Evolutionary conservation across 2,113 vertebrate genomes (phyloP).

Genomic region (Agapornis roseicollis): DNA sequence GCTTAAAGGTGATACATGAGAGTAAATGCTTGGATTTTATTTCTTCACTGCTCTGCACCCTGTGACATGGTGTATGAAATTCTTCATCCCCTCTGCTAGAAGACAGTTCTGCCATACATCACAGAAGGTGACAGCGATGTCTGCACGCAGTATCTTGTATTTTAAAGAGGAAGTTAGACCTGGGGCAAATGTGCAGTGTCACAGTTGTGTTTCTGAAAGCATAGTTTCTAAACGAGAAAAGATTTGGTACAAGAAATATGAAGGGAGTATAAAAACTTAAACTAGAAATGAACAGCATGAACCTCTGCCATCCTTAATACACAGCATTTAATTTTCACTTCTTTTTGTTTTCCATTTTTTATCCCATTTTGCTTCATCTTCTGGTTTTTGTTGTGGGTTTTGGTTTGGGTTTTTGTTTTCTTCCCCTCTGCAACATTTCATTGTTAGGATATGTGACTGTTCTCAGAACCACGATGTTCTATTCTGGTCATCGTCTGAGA

Average conservation of each 20-base stretch:
- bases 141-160: not conserved
- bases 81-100: not conserved
- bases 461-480: not conserved
- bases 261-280: slow-evolving; percentile 3
- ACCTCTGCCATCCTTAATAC: not conserved
- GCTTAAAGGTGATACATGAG: not conserved
- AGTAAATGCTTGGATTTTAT: not conserved
- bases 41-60: not conserved
- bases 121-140: not conserved
- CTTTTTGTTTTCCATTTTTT: not conserved
- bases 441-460: not conserved
- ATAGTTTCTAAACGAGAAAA: slow-evolving; percentile 32
- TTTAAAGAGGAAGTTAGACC: not conserved
- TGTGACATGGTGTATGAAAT: not conserved
- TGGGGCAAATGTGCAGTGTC: not conserved
- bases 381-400: not conserved
- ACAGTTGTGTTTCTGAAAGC: slow-evolving; percentile 35
- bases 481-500: not conserved
- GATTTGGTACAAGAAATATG: not conserved
- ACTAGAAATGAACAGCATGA: not conserved
- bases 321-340: not conserved
- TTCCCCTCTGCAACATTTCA: not conserved
- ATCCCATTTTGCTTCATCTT: not conserved
- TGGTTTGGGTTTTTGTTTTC: accelerated
- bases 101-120: not conserved